Percentiles rank a stretch among this genome's conserved stretches.
phyloP scores from a whole-genome alignment of 2,113 vertebrate species.

The Cettia cetti region DNA sequence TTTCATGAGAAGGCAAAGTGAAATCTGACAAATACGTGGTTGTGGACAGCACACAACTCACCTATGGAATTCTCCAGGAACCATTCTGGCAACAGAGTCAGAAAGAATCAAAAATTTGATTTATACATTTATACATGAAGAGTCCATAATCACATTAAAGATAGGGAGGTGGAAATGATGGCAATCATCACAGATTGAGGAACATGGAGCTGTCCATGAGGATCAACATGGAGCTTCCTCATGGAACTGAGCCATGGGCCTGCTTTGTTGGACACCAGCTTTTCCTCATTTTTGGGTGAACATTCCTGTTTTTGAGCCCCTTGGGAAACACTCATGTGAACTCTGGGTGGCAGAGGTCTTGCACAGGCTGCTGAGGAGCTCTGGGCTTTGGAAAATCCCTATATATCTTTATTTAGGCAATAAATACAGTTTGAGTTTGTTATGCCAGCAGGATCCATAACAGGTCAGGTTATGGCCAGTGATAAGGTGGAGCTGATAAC shows the following conservation, averaged over 20 bases:
- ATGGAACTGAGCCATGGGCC: neutral
- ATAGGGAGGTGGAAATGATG: neutral
- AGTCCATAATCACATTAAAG: neutral
- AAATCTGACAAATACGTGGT: neutral
- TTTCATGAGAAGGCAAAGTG: neutral
- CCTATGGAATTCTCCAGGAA: neutral
- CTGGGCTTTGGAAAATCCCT: neutral
- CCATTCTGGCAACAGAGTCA: neutral
- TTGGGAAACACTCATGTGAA: neutral
- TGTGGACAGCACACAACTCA: neutral
- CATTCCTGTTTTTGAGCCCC: neutral
- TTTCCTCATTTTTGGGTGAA: neutral
- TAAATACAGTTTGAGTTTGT: neutral
- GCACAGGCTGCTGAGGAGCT: neutral
- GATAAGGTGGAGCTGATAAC: neutral
- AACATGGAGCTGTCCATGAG: neutral
- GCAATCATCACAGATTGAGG: neutral
- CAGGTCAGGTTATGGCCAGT: neutral
- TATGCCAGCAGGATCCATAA: neutral
- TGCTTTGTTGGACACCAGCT: neutral
- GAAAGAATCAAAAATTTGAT: neutral
- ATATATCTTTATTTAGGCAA: neutral
- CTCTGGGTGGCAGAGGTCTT: neutral
- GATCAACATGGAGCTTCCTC: neutral
- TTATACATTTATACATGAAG: neutral